Evolutionary conservation across 92 coral and sea anemone genomes (phyloP), one percentile per base, ranked within the genome.

Genomic region (Parazoanthus atlanticus): DNA sequence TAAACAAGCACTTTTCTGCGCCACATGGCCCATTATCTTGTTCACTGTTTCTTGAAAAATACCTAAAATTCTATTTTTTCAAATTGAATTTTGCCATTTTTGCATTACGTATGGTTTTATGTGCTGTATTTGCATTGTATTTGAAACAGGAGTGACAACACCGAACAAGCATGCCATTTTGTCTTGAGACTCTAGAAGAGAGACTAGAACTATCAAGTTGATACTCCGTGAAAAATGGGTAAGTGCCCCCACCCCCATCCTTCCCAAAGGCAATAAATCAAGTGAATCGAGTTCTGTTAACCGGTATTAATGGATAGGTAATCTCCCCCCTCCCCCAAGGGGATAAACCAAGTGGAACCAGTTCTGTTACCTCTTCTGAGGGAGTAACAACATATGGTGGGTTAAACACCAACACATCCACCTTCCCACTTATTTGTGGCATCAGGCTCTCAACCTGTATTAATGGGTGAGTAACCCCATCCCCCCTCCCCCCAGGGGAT

Each of bases 361-460:
- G 38, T 33, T 79, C 43, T 4, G 17, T 49, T 86, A 93, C 99
- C 99, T 96, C 98, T 69, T 95, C 96, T 56, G 99, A 84, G 21
- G 98, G 94, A 15, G 98, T 95, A 65, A 95, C 98, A 73, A 96
- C 99, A 93, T 95, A 96, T 3, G 99, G 96, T 31, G 98, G 98
- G 80, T 96, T 96, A 76, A 95, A 96, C 32, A 95, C 71, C 88
- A 96, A 88, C 56, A 96, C 91, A 86, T 95, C 99, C 71, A 96
- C 93, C 80, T 93, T 81, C 46, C 93, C 93, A 83, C 11, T 31
- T 65, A 92, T 69, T 11, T 87, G 82, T 56, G 95, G 95, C 79
- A 89, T 81, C 36, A 91, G 77, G 61, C 92, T 79, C 88, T 92
- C 93, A 19, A 91, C 91, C 99, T 96, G 70, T 6, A 58, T 29